phyloP scores from a whole-genome alignment of 2,797 vertebrate species.

The Enteromius fasciolatus region DNA sequence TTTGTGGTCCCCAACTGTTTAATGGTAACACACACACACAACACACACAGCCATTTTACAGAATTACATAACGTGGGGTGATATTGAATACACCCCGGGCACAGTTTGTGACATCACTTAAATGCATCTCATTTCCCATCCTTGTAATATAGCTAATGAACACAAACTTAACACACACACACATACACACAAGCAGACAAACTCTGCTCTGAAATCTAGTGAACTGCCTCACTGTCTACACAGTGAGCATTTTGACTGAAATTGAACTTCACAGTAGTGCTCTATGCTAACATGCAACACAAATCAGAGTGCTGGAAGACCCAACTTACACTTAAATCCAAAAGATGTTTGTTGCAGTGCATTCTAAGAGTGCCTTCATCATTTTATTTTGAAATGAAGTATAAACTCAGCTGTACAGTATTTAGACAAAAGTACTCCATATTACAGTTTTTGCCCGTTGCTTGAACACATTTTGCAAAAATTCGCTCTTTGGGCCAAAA shows the following conservation, averaged over 20 bases:
- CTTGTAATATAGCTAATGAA: conserved; percentile 37
- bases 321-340: background rate
- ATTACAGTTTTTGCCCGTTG: no score
- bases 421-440: background rate
- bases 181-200: conserved; percentile 1
- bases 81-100: conserved; percentile 43
- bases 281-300: background rate
- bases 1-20: conserved; percentile 41
- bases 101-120: conserved; percentile 45
- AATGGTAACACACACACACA: conserved; percentile 22
- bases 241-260: background rate
- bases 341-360: background rate
- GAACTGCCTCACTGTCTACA: background rate
- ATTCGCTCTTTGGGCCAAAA: no score
- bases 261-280: background rate
- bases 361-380: background rate
- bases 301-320: background rate
- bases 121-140: conserved; percentile 34
- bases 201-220: background rate
- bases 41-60: conserved; percentile 25
- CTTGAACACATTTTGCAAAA: no score
- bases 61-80: conserved; percentile 29
- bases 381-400: background rate
- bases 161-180: conserved; percentile 12
- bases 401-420: no score